Base-by-base conservation (phyloP, 2,797 vertebrate species). In the Sphaeramia orbicularis region DNA sequence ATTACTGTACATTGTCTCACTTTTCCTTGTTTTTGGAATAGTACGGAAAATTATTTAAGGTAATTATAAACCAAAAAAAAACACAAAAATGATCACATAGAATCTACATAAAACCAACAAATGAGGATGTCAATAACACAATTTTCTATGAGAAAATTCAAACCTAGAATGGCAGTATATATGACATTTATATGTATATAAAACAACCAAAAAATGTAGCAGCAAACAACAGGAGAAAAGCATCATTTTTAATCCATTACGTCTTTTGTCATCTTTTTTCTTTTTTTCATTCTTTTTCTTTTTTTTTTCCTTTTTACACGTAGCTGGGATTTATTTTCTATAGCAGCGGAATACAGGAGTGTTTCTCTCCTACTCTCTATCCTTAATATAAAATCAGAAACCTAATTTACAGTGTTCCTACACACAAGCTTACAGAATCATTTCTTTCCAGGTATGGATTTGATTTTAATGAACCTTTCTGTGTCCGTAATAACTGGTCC, bases 121-220 rank as follows among this genome's bases (percentile, higher is more conserved):
- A 93, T 92, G 92, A 92, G 84, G 94, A 95, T 95, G 96, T 96
- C 94, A 94, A 96, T 94, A 95, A 94, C 79, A 90, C 93, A 95
- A 95, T 95, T 96, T 96, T 96, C 96, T 98, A 96, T 94, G 94
- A 97, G 96, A 97, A 97, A 96, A 96, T 96, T 95, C 93, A 95
- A 91, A 91, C 92, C 93, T 94, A 95, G 93, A 94, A 96, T 95
- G 96, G 96, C 96, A 96, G 94, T 94, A 96, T 94, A 96, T 93
- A n/a, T 95, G 95, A 97, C 96, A 94, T 91, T 93, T 95, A 95
- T 88, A 91, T 94, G 66, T 87, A 83, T 79, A 69, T 80, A 95
- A 91, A 92, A 60, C 58, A 92, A 89, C 94, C 94, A 92, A 93
- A 95, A 35, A 35, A 27, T 93, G 95, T 98, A 99, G 97, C 97